These are phyloP conservation scores for Charaxes varanes DNA, from an alignment of 1,140 invertebrate genomes.

Conservation along the genomic window DNA sequence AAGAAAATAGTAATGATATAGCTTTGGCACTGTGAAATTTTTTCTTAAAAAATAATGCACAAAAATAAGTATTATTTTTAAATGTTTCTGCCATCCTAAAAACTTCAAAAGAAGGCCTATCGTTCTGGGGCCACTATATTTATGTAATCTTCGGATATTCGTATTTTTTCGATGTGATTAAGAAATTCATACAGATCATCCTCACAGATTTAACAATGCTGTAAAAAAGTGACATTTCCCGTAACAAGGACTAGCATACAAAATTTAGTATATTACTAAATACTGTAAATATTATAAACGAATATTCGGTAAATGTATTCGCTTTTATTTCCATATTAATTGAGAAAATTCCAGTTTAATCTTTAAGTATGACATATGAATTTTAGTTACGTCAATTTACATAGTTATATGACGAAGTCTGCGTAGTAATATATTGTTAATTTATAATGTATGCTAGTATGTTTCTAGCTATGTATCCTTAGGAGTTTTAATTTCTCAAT, in stretches of 20 bases:
- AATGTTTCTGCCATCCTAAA: no score
- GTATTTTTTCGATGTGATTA: no score
- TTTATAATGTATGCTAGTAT: conserved; percentile 57
- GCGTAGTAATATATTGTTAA: conserved; percentile 52
- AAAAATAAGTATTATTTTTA: no score
- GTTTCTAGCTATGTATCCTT: conserved; percentile 36
- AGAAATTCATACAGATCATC: no score
- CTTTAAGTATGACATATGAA: conserved; percentile 27
- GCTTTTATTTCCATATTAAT: conserved; percentile 21
- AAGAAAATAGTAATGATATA: no score
- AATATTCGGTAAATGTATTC: conserved; percentile 34
- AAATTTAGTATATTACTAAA: conserved; percentile 72
- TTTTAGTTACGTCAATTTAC: conserved; percentile 64
- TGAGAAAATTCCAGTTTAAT: conserved; percentile 19
- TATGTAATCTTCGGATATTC: no score
- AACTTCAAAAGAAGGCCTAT: no score
- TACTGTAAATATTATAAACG: conserved; percentile 59
- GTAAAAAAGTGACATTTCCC: conserved; percentile 21
- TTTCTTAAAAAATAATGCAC: not conserved
- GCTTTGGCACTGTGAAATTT: no score
- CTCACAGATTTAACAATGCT: no score
- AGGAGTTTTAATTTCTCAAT: conserved; percentile 25
- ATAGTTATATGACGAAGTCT: conserved; percentile 55
- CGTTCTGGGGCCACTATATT: no score
- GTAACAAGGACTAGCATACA: conserved; percentile 49